Evolutionary conservation across 2,888 invertebrate species (phyloP).

Genomic region (Troides helena): DNA sequence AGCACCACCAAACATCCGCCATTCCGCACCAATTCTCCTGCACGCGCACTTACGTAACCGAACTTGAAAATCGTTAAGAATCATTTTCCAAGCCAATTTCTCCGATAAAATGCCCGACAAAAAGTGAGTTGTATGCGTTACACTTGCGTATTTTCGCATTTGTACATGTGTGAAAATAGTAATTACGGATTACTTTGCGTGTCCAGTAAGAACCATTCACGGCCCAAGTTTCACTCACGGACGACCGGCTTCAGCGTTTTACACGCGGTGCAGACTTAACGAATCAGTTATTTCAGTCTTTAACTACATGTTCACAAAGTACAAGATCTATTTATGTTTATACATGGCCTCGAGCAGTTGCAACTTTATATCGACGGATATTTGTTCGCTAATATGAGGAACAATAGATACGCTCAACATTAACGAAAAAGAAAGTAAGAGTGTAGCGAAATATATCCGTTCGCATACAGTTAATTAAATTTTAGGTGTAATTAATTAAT

Average conservation of each 20-base stretch:
- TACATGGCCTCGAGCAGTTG: slow-evolving; percentile 40
- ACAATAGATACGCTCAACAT: slow-evolving; percentile 40
- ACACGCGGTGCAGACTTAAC: slow-evolving; percentile 38
- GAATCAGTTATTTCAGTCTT: slow-evolving; percentile 45
- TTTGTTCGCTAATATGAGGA: slow-evolving; percentile 48
- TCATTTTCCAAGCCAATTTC: slow-evolving; percentile 80
- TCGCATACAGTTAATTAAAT: slow-evolving; percentile 29
- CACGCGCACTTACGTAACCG: slow-evolving; percentile 80
- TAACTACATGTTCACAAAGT: slow-evolving; percentile 50
- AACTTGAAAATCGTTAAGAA: slow-evolving; percentile 80
- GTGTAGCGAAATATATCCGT: slow-evolving; percentile 47
- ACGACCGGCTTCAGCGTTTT: slow-evolving; percentile 52
- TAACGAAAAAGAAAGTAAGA: slow-evolving; percentile 68
- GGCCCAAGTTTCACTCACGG: slow-evolving; percentile 62
- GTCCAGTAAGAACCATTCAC: slow-evolving; percentile 52
- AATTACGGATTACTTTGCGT: slow-evolving; percentile 63
- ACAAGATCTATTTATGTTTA: slow-evolving; percentile 45
- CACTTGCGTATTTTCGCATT: slow-evolving; percentile 45
- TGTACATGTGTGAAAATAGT: slow-evolving; percentile 55
- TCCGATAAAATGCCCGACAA: slow-evolving; percentile 78
- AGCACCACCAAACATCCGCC: slow-evolving; percentile 79
- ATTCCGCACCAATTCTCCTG: slow-evolving; percentile 80
- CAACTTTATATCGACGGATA: slow-evolving; percentile 44
- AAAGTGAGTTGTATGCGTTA: slow-evolving; percentile 71
- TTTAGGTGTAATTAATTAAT: not conserved